A percentile compares a stretch with the other conserved stretches of the same genome.
These are phyloP conservation scores for Phocides pigmalion DNA, from an alignment of 1,140 invertebrate species.

Conservation along the genomic window DNA sequence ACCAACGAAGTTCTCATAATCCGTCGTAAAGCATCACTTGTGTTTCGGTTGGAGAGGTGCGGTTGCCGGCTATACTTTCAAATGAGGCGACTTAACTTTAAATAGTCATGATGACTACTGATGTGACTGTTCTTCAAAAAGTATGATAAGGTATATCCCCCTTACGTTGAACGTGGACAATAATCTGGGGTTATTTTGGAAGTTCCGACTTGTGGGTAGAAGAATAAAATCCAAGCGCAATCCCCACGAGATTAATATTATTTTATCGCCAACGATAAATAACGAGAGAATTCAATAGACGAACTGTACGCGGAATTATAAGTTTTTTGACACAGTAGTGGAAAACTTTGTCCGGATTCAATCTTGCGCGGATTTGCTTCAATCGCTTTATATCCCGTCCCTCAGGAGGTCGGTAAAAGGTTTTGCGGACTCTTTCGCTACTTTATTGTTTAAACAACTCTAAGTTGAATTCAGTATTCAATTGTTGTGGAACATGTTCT, in stretches of 20 bases:
- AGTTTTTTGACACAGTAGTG: conserved; percentile 78
- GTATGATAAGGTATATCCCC: conserved; percentile 44
- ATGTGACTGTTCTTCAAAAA: neutral
- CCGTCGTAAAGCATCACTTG: too few species aligned
- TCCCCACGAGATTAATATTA: conserved; percentile 82
- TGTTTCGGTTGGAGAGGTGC: too few species aligned
- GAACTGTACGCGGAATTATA: conserved; percentile 68
- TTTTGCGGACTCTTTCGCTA: conserved; percentile 36
- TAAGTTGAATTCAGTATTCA: conserved; percentile 23
- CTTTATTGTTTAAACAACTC: conserved; percentile 33
- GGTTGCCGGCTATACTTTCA: too few species aligned
- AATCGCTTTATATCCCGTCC: conserved; percentile 59
- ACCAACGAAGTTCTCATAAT: too few species aligned
- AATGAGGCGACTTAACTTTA: too few species aligned
- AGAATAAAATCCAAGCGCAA: conserved; percentile 76
- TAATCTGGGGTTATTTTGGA: conserved; percentile 68
- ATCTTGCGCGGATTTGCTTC: conserved; percentile 72
- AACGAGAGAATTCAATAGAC: conserved; percentile 78
- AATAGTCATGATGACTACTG: neutral
- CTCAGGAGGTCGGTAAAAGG: conserved; percentile 51
- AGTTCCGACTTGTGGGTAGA: conserved; percentile 64
- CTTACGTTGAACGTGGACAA: conserved; percentile 53
- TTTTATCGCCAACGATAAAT: conserved; percentile 82
- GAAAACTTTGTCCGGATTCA: conserved; percentile 75
- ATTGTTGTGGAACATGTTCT: conserved; percentile 8